Evolutionary conservation across 2,797 vertebrate species (phyloP).

Genomic region (Pelodytes ibericus): DNA sequence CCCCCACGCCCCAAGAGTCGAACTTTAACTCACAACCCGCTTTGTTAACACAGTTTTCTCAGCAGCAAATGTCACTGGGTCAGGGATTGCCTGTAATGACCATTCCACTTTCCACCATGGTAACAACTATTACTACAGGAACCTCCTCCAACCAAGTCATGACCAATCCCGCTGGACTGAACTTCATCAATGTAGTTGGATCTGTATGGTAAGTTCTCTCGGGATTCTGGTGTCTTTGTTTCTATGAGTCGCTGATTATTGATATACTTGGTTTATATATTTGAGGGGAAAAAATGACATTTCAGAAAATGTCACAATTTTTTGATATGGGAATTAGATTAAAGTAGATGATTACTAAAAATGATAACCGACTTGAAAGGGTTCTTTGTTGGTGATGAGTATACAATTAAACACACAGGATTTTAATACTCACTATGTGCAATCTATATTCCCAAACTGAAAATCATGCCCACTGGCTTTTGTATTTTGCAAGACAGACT

Average conservation of each 20-base stretch:
- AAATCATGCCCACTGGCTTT: too few species aligned
- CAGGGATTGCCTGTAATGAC: slow-evolving; percentile 94
- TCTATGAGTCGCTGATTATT: background rate
- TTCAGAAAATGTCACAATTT: too few species aligned
- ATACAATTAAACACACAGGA: too few species aligned
- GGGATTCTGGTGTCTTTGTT: background rate
- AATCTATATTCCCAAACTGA: too few species aligned
- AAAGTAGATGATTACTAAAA: too few species aligned
- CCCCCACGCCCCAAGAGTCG: slow-evolving; percentile 83
- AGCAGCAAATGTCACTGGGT: slow-evolving; percentile 92
- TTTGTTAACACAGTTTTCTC: slow-evolving; percentile 88
- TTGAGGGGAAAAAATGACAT: too few species aligned
- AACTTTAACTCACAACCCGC: slow-evolving; percentile 84
- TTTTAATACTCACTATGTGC: too few species aligned
- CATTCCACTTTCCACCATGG: slow-evolving; percentile 93
- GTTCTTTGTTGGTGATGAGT: too few species aligned
- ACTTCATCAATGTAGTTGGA: slow-evolving; percentile 96
- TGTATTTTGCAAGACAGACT: too few species aligned
- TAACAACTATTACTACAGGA: slow-evolving; percentile 83
- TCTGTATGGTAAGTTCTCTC: slow-evolving; percentile 86
- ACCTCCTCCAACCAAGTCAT: slow-evolving; percentile 90
- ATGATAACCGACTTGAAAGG: too few species aligned
- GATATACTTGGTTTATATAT: background rate
- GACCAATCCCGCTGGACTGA: slow-evolving; percentile 90
- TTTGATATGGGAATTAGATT: too few species aligned